These are phyloP conservation scores for Gymnogyps californianus DNA, from an alignment of 2,113 vertebrate genomes.

Conservation along the genomic window DNA sequence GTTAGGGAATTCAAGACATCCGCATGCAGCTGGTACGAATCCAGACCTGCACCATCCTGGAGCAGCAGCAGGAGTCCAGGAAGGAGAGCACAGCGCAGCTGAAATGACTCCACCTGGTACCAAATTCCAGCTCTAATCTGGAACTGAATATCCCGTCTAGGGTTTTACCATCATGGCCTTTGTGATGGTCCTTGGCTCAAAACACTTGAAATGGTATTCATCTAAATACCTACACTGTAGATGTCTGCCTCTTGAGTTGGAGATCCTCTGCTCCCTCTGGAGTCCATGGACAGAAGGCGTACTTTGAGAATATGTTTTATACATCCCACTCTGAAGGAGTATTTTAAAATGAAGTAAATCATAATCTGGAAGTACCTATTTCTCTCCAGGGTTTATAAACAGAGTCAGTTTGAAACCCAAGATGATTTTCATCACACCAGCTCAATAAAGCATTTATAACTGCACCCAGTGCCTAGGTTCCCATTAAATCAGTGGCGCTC, in stretches of 20 bases:
- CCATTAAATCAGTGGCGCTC: not conserved
- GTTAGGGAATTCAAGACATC: not conserved
- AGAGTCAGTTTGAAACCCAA: not conserved
- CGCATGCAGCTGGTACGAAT: not conserved
- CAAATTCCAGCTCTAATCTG: not conserved
- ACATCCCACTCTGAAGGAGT: not conserved
- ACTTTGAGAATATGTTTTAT: not conserved
- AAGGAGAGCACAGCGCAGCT: not conserved
- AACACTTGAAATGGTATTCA: not conserved
- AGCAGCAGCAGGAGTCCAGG: not conserved
- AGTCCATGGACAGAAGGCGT: not conserved
- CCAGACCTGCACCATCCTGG: not conserved
- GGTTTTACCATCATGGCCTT: not conserved
- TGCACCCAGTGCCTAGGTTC: not conserved
- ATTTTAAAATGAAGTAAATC: not conserved
- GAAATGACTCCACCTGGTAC: not conserved
- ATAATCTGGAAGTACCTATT: not conserved
- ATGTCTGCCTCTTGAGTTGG: not conserved
- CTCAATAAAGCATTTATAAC: not conserved
- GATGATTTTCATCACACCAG: not conserved
- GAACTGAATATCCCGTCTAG: not conserved
- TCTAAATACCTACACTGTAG: not conserved
- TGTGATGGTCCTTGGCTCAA: not conserved
- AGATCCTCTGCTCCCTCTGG: not conserved
- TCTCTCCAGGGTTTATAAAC: not conserved